Evolutionary conservation across 2,888 invertebrate genomes (phyloP), one percentile per base, ranked within the genome.

Genomic region (Tiliacea citrago): DNA sequence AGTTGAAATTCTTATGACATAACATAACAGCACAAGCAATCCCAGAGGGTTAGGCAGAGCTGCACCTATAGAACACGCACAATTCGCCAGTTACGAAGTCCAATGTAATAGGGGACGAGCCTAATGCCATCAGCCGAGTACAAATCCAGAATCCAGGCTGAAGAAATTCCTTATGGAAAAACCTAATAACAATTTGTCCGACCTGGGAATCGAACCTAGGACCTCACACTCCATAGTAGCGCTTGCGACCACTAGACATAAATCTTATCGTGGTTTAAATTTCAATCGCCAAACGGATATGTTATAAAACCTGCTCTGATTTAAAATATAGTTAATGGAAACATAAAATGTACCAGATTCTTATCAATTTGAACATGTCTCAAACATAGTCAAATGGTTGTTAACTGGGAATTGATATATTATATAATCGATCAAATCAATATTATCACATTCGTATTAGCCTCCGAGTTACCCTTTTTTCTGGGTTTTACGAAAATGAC

Each of bases 341-440:
- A 75, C 49, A 66, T 29, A 21, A 66, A 58, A 58, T 75, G 6
- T 16, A 24, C 2, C 16, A 49, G 75, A 58, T 58, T 29, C 10
- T 51, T 49, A 75, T 75, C 75, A 51, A 9, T 45, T 1, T 2
- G 2, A 21, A 55, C n/a, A 45, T 29, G 12, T 71, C 55, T 53
- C n/a, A 9, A 7, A 68, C 6, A 13, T 18, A 75, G 35, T 21
- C 10, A 39, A 42, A 18, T 65, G 57, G n/a, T 42, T 35, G 1
- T 1, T 13, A 0, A 9, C 21, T 42, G 49, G 49, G 29, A 67
- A 67, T 8, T 5, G 10, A 57, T 29, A n/a, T n/a, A n/a, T 29
- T 21, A 29, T 21, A 21, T 21, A 49, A 65, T 47, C 13, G 29
- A 29, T 65, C 29, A 49, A 49, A 49, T 29, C 4, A 18, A 12